phyloP scores from a whole-genome alignment of 1,140 invertebrate genomes.

The Rhagoletis pomonella region DNA sequence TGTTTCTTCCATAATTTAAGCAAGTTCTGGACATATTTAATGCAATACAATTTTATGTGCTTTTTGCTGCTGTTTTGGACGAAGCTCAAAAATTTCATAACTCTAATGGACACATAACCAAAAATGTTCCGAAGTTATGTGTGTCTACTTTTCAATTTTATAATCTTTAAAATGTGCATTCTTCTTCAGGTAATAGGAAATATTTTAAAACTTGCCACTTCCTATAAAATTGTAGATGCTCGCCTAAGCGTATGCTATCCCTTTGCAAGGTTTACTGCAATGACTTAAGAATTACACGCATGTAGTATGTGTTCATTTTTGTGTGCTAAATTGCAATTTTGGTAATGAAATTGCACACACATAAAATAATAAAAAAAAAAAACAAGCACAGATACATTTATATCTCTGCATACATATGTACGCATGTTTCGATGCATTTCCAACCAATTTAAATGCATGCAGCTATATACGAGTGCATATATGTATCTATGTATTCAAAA shows the following conservation, averaged over 20 bases:
- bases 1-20: too few relatives aligned
- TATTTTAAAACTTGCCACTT: not conserved
- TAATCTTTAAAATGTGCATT: too few relatives aligned
- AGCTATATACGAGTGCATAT: not conserved
- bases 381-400: not conserved
- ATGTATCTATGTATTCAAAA: constrained; percentile 9
- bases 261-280: not conserved
- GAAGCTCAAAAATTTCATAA: too few relatives aligned
- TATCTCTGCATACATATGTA: not conserved
- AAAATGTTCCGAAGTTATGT: too few relatives aligned
- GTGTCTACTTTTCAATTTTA: too few relatives aligned
- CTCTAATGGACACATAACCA: too few relatives aligned
- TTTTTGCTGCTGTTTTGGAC: too few relatives aligned
- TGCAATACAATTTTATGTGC: too few relatives aligned
- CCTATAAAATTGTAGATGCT: not conserved
- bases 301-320: not conserved
- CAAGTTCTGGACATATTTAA: too few relatives aligned
- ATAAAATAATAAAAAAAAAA: not conserved
- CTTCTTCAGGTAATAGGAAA: not conserved
- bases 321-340: constrained; percentile 32
- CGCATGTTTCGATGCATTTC: not conserved
- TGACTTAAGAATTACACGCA: not conserved
- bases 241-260: constrained; percentile 7
- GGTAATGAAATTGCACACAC: constrained; percentile 19
- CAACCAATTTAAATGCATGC: too few relatives aligned